Percentiles rank a stretch among this genome's conserved stretches.
phyloP scores from a whole-genome alignment of 1,140 invertebrate species.

The Branchinecta lindahli region DNA sequence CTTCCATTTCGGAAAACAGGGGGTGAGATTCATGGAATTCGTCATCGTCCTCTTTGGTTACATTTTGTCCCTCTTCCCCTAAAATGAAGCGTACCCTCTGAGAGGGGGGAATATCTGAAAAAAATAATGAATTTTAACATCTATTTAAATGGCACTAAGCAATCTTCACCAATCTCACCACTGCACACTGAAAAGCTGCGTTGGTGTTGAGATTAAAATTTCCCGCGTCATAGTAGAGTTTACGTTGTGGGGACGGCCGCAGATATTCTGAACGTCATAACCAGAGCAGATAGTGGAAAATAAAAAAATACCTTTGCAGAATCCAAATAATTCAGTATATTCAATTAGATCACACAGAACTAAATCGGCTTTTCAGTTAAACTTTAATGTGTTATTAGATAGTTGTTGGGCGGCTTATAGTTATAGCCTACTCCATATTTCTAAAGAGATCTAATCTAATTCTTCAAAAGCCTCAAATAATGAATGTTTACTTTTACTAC shows the following conservation, averaged over 20 bases:
- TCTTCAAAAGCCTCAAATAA: no score
- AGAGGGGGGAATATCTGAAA: conserved; percentile 41
- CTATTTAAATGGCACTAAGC: neutral
- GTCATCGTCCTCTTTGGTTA: conserved; percentile 44
- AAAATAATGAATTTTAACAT: conserved; percentile 9
- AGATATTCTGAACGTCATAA: no score
- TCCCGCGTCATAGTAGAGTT: no score
- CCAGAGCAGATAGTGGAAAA: no score
- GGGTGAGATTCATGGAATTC: conserved; percentile 65
- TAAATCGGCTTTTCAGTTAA: neutral
- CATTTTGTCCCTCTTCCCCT: conserved; percentile 55
- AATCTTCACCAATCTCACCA: conserved; percentile 5
- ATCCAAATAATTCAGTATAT: neutral
- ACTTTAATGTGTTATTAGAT: neutral
- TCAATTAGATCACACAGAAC: neutral
- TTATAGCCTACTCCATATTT: no score
- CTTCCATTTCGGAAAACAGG: conserved; percentile 91
- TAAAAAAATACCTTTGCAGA: neutral
- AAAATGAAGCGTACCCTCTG: conserved; percentile 90
- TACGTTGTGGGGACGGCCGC: no score
- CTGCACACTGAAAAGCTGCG: neutral
- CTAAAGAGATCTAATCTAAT: no score
- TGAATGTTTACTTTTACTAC: no score
- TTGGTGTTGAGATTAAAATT: neutral
- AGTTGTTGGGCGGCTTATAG: no score